phyloP scores from a whole-genome alignment of 2,888 invertebrate genomes.

The Antitype chi region DNA sequence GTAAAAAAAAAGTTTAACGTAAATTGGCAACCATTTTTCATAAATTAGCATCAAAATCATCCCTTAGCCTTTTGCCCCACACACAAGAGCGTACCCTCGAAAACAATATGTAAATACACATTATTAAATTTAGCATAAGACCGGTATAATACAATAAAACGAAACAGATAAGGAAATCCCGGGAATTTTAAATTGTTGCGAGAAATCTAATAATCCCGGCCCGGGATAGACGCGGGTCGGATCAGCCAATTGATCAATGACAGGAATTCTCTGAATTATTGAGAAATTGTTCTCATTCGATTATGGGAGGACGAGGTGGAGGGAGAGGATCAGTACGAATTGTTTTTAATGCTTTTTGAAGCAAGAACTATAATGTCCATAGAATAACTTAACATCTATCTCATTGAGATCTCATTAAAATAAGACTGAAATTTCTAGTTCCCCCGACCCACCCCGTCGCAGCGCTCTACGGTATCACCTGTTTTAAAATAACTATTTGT shows the following conservation, averaged over 20 bases:
- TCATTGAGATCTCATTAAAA: too few species aligned
- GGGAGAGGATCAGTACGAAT: slow-evolving; percentile 35
- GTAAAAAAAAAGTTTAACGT: not conserved
- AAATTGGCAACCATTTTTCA: slow-evolving; percentile 8
- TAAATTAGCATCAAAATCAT: slow-evolving; percentile 26
- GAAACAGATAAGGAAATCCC: slow-evolving; percentile 67
- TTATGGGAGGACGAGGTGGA: slow-evolving; percentile 59
- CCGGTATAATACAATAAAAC: slow-evolving; percentile 66
- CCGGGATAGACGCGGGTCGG: slow-evolving; percentile 67
- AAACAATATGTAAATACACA: slow-evolving; percentile 59
- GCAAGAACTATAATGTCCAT: not conserved
- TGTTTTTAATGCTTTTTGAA: slow-evolving; percentile 53
- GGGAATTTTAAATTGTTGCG: slow-evolving; percentile 73
- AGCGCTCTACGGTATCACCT: not conserved
- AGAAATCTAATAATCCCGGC: slow-evolving; percentile 78
- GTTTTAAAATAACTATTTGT: not conserved
- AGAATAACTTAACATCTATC: too few species aligned
- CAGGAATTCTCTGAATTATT: slow-evolving; percentile 75
- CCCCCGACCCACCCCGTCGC: too few species aligned
- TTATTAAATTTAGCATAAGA: slow-evolving; percentile 56
- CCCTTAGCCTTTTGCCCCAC: not conserved
- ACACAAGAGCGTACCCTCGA: slow-evolving; percentile 34
- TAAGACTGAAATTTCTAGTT: too few species aligned
- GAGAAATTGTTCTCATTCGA: slow-evolving; percentile 73
- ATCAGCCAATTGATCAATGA: slow-evolving; percentile 80